Conservation (phyloP, 2,797 vertebrate genomes). For the Capromys pilorides region DNA sequence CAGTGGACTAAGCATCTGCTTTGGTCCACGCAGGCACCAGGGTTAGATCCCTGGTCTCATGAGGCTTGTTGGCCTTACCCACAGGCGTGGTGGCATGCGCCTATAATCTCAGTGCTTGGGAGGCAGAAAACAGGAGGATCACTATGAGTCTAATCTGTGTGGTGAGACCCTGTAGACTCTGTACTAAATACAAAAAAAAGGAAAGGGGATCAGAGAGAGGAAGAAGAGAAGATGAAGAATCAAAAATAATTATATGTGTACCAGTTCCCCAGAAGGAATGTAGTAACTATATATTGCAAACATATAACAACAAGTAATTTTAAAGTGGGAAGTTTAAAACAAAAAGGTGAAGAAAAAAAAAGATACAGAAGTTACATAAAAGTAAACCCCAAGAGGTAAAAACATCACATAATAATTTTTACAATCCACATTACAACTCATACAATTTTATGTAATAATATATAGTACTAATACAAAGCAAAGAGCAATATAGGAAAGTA, state of each 20-base stretch:
- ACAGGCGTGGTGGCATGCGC: neutral
- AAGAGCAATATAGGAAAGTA: neutral
- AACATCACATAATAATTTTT: constrained; percentile 7
- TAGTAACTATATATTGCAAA: neutral
- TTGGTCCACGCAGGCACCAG: too few species aligned
- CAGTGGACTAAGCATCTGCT: too few species aligned
- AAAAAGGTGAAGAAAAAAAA: neutral
- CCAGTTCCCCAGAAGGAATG: neutral
- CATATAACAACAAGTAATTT: neutral
- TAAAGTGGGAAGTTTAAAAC: neutral
- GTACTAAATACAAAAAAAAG: too few species aligned
- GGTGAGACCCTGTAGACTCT: too few species aligned
- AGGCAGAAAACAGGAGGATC: too few species aligned
- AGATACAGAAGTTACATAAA: neutral
- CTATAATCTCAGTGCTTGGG: neutral
- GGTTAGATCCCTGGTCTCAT: too few species aligned
- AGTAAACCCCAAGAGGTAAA: constrained; percentile 35
- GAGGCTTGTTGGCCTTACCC: too few species aligned
- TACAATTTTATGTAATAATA: constrained; percentile 1
- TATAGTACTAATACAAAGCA: neutral
- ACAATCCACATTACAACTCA: constrained; percentile 28
- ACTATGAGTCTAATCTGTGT: too few species aligned
- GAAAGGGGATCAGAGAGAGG: neutral
- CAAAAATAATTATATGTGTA: neutral
- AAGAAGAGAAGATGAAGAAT: neutral